Evolutionary conservation across 2,113 vertebrate species (phyloP).

Genomic region (Laticauda laticaudata): DNA sequence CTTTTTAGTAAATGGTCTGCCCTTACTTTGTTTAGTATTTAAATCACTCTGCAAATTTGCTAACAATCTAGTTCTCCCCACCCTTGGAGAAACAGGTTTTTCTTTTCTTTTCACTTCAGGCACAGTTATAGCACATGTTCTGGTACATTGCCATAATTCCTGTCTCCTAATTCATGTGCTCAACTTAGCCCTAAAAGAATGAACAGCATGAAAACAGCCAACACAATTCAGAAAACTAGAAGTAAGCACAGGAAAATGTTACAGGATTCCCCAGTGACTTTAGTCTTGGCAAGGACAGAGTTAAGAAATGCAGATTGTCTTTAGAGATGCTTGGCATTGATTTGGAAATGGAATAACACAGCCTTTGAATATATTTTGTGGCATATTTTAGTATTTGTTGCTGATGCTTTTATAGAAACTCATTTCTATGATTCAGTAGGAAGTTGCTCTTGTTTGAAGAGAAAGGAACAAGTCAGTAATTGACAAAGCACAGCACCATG

Average conservation of each 20-base stretch:
- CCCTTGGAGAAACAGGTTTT: background rate
- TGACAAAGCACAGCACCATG: background rate
- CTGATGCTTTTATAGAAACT: background rate
- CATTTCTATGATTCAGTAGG: background rate
- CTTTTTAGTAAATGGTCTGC: background rate
- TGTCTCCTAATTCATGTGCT: background rate
- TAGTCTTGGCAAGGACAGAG: background rate
- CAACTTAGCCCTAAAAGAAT: background rate
- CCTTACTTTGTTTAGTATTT: constrained; percentile 28
- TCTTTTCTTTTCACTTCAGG: background rate
- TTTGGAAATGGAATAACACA: background rate
- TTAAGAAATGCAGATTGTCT: background rate
- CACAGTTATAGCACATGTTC: background rate
- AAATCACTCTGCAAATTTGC: constrained; percentile 21
- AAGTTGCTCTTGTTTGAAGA: background rate
- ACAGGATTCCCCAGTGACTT: background rate
- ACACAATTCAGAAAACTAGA: background rate
- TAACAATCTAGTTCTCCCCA: background rate
- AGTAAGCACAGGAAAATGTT: background rate
- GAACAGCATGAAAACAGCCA: background rate
- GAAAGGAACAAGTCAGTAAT: background rate
- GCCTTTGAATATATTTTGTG: background rate
- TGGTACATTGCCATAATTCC: constrained; percentile 23
- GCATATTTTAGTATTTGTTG: background rate
- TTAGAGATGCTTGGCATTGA: background rate